Evolutionary conservation across 2,888 invertebrate species (phyloP).

Genomic region (Tenthredo notha): DNA sequence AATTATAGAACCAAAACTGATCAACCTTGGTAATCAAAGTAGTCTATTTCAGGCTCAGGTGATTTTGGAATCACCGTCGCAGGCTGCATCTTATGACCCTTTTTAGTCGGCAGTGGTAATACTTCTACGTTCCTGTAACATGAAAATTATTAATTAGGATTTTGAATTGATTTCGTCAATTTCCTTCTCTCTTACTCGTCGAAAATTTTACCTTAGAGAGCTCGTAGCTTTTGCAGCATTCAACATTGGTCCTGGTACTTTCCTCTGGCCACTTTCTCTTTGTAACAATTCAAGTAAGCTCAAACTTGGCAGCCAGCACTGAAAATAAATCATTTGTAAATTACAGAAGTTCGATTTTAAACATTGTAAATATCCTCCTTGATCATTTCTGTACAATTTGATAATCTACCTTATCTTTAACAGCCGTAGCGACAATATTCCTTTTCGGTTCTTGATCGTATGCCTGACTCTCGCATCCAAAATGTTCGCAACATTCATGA

Average conservation of each 20-base stretch:
- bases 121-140: constrained; percentile 70
- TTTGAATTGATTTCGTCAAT: constrained; percentile 12
- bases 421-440: constrained; percentile 96
- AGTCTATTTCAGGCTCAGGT: constrained; percentile 74
- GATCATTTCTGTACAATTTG: constrained; percentile 26
- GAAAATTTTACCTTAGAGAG: constrained; percentile 66
- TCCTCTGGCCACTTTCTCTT: constrained; percentile 88
- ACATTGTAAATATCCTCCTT: constrained; percentile 49
- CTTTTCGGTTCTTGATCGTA: constrained; percentile 97
- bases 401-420: constrained; percentile 84
- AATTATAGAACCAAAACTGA: constrained; percentile 34
- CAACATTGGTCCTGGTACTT: constrained; percentile 87
- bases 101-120: constrained; percentile 70
- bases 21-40: constrained; percentile 68
- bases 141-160: constrained; percentile 34
- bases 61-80: constrained; percentile 65
- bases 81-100: constrained; percentile 65
- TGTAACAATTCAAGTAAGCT: constrained; percentile 91
- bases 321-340: constrained; percentile 65
- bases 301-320: constrained; percentile 95
- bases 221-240: constrained; percentile 69
- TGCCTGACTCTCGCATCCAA: constrained; percentile 95
- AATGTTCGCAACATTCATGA: constrained; percentile 96
- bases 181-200: neutral
- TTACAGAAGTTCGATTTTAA: constrained; percentile 49